Conservation (phyloP, 2,113 vertebrate species). For the Neodon shergylaensis region DNA sequence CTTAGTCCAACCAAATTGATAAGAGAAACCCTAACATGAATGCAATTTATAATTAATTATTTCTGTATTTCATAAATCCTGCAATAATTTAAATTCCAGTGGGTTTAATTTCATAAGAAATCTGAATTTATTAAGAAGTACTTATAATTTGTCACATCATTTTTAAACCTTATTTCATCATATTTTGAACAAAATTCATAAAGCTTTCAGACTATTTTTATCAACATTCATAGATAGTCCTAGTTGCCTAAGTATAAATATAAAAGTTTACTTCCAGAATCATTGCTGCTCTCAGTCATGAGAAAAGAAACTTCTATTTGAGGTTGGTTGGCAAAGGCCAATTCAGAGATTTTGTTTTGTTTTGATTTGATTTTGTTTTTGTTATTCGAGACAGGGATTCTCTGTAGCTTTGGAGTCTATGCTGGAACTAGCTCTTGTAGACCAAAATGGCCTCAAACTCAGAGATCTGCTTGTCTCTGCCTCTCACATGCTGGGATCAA, state of each 20-base stretch:
- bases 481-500: too few relatives aligned
- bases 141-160: not conserved
- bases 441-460: too few relatives aligned
- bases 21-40: not conserved
- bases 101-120: conserved; percentile 12
- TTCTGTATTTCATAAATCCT: not conserved
- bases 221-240: not conserved
- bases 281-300: not conserved
- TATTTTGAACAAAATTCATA: not conserved
- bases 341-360: not conserved
- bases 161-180: not conserved
- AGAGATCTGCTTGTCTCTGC: too few relatives aligned
- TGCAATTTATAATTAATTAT: not conserved
- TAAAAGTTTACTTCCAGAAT: not conserved
- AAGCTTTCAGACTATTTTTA: not conserved
- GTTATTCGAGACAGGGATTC: too few relatives aligned
- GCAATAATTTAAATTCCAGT: not conserved
- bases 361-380: too few relatives aligned
- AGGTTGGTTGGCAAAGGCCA: not conserved
- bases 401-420: too few relatives aligned
- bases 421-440: too few relatives aligned
- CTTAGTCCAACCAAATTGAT: not conserved
- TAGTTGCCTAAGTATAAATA: not conserved
- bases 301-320: not conserved
- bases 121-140: not conserved